phyloP scores from a whole-genome alignment of 30 jellyfish, hydroid and myxozoan species.

The Aurelia aurita complex sp. Pacific region DNA sequence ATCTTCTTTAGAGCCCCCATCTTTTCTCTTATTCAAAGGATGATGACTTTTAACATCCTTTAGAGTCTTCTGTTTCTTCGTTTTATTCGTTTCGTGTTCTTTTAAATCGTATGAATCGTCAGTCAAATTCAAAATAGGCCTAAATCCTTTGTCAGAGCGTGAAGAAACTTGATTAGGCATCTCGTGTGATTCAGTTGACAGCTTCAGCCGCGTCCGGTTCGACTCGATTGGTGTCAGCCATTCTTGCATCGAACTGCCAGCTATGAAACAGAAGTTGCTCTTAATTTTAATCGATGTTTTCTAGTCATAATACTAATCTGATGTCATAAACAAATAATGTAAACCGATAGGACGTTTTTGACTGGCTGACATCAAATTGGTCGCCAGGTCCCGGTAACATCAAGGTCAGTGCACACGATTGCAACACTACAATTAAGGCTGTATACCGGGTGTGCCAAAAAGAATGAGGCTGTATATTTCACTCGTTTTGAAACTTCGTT shows the following conservation, averaged over 20 bases:
- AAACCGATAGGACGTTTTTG: too few relatives aligned
- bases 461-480: too few relatives aligned
- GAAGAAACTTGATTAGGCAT: constrained; percentile 23
- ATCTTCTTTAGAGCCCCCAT: neutral
- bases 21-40: neutral
- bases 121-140: constrained; percentile 61
- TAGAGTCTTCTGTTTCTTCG: neutral
- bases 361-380: too few relatives aligned
- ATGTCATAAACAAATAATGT: too few relatives aligned
- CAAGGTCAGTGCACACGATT: too few relatives aligned
- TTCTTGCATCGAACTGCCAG: too few relatives aligned
- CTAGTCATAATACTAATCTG: neutral
- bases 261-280: neutral
- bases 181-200: constrained; percentile 36
- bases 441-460: too few relatives aligned
- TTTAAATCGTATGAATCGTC: constrained; percentile 36
- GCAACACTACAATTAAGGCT: too few relatives aligned
- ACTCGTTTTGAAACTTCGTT: too few relatives aligned
- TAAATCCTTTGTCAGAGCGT: constrained; percentile 61
- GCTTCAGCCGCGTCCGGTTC: constrained; percentile 8
- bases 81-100: neutral
- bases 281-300: neutral
- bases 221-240: constrained; percentile 16
- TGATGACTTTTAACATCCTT: neutral
- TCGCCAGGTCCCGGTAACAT: too few relatives aligned